Evolutionary conservation across 92 coral and sea anemone species (phyloP), one percentile per base, ranked within the genome.

Genomic region (Epizoanthus ramosus): DNA sequence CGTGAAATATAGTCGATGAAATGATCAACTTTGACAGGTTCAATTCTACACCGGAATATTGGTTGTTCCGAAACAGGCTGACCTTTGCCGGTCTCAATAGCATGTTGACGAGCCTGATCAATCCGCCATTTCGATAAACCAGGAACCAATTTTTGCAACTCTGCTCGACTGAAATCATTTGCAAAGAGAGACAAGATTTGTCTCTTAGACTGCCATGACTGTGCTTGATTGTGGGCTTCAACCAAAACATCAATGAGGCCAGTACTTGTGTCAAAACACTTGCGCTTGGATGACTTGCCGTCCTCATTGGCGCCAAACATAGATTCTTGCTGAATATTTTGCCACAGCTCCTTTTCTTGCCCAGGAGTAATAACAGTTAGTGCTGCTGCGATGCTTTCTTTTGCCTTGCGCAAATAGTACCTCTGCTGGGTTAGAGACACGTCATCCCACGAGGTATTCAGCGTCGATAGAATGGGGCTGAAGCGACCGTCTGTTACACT

Each of bases 121-220:
- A 89, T 89, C 61, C 59, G 31, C 92, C 92, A 89, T 79, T 89
- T 89, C 28, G 88, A 66, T 15, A 88, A 73, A 3, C 81, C 68
- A 60, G 88, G 91, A 37, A 88, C 61, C 61, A 84, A 57, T 14
- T 31, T 73, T 69, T 83, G 86, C 24, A 87, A 76, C 75, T 89
- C 95, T 16, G 84, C 56, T 22, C 89, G 61, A 5, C 84, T 85
- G 79, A 92, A 92, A 65, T 89, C 95, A 53, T 88, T 85, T 8
- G 95, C 92, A 85, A 85, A 89, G 28, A 88, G 84, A 6, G 91
- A 88, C 3, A 84, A 58, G 22, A 88, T 84, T 75, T 88, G 91
- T 10, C 91, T 47, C 69, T 87, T 87, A n/a, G 90, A 52, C 33
- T 80, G 89, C 89, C 89, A 85, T 3, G 87, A 76, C 71, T 43